Evolutionary conservation across 2,888 invertebrate species (phyloP).

Genomic region (Philereme transversata): DNA sequence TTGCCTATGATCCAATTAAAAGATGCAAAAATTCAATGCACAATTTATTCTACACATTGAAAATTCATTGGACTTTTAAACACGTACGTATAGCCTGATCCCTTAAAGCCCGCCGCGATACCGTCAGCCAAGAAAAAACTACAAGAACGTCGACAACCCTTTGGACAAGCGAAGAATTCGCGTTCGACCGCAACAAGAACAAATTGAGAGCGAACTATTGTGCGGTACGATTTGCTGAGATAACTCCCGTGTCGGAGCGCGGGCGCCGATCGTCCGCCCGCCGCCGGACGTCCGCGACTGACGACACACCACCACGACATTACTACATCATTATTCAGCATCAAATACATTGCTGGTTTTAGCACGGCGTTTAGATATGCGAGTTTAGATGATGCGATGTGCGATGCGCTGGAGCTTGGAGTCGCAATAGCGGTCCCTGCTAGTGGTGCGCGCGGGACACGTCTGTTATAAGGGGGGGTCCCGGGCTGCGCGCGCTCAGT

Average conservation of each 20-base stretch:
- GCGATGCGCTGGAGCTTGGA: conserved; percentile 45
- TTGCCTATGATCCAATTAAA: not conserved
- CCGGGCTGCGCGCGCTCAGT: conserved; percentile 81
- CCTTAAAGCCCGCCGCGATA: conserved; percentile 56
- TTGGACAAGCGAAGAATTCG: conserved; percentile 79
- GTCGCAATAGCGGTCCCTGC: conserved; percentile 56
- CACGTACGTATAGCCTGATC: conserved; percentile 18
- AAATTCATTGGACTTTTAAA: not conserved
- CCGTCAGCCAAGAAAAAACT: conserved; percentile 70
- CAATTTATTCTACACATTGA: not conserved
- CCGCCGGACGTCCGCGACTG: conserved; percentile 64
- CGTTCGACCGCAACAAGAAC: conserved; percentile 80
- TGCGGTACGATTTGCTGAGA: conserved; percentile 80
- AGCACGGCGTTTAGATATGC: conserved; percentile 18
- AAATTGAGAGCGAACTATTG: conserved; percentile 82
- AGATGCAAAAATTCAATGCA: not conserved
- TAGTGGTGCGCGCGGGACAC: conserved; percentile 76
- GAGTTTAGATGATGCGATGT: conserved; percentile 53
- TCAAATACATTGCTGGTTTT: conserved; percentile 29
- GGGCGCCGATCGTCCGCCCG: conserved; percentile 63
- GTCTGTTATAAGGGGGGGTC: conserved; percentile 81
- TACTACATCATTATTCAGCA: conserved; percentile 29
- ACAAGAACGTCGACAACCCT: conserved; percentile 66
- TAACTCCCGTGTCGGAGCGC: conserved; percentile 75
- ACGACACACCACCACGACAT: conserved; percentile 42